Conservation (phyloP, 1,140 invertebrate species). For the Aphelenchoides fujianensis region DNA sequence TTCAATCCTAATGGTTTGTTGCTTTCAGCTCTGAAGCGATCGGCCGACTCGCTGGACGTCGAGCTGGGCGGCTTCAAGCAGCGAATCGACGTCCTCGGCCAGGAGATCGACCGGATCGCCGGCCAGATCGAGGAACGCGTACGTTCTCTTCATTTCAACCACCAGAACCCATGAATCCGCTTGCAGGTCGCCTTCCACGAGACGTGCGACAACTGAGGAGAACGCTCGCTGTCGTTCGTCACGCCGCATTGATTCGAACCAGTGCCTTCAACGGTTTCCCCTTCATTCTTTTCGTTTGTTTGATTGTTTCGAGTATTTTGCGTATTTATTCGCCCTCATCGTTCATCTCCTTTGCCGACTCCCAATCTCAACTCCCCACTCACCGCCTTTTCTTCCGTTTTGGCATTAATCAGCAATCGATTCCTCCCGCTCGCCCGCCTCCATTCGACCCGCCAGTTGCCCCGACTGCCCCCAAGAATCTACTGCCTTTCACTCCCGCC, state of each 20-base stretch:
- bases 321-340: not conserved
- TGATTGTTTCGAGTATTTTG: not conserved
- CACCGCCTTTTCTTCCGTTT: not conserved
- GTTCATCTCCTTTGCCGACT: not conserved
- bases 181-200: slow-evolving; percentile 9
- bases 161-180: too few relatives aligned
- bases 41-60: slow-evolving; percentile 46
- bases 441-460: not conserved
- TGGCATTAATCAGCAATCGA: too few relatives aligned
- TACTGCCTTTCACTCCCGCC: not conserved
- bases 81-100: slow-evolving; percentile 31
- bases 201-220: slow-evolving; percentile 14
- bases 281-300: not conserved
- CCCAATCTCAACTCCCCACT: not conserved
- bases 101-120: slow-evolving; percentile 41
- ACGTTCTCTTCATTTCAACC: too few relatives aligned
- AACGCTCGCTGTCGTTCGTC: not conserved
- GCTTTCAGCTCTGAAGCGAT: slow-evolving; percentile 46
- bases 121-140: slow-evolving; percentile 44
- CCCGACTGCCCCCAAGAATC: not conserved
- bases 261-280: not conserved
- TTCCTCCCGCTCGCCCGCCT: too few relatives aligned
- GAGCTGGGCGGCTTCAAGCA: slow-evolving; percentile 33
- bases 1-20: slow-evolving; percentile 7
- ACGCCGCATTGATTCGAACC: not conserved